Base-by-base conservation (phyloP, 2,888 invertebrate species). In the Hydrotaea cyrtoneurina region DNA sequence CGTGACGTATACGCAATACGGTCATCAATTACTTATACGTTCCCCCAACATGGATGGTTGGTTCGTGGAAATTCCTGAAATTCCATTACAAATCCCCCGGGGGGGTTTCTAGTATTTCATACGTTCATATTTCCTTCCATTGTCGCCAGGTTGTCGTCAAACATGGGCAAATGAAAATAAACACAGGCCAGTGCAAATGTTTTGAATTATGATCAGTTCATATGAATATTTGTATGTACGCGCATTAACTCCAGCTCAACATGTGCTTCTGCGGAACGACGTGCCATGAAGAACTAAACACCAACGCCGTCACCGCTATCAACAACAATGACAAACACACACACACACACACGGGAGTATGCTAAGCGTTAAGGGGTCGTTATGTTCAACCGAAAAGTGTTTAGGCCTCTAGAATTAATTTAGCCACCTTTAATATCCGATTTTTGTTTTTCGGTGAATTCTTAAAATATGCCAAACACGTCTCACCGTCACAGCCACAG, bases 401-500 rank as follows among this genome's bases (percentile, higher is more conserved):
- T 62, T 78, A 80, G 71, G 78, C 80, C 71, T 75, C 39, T 76
- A 69, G n/a, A 69, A 69, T 69, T 57, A 8, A 69, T 23, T 43
- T 39, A 46, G 26, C 17, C 46, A 57, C 17, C 53, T 55, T 23
- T 39, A 66, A 74, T 55, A 64, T 46, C 39, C 39, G 39, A 17
- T n/a, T 64, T 43, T 59, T 59, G 13, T 43, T 17, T 17, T 64
- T n/a, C 39, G 66, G 31, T 64, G 23, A 10, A 53, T 17, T 59
- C 43, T 36, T 39, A 26, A 78, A 46, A 66, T 84, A 84, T 84
- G 84, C 84, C 75, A 78, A 76, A 59, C 84, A 84, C 78, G 84
- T 84, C 69, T 43, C 2, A 66, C 8, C 21, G 21, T 15, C 31
- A 39, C 17, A 39, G 15, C 59, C 10, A 59, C 31, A 31, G 7